Evolutionary conservation across 2,797 vertebrate species (phyloP).

Genomic region (Dendrocincla tyrannina): DNA sequence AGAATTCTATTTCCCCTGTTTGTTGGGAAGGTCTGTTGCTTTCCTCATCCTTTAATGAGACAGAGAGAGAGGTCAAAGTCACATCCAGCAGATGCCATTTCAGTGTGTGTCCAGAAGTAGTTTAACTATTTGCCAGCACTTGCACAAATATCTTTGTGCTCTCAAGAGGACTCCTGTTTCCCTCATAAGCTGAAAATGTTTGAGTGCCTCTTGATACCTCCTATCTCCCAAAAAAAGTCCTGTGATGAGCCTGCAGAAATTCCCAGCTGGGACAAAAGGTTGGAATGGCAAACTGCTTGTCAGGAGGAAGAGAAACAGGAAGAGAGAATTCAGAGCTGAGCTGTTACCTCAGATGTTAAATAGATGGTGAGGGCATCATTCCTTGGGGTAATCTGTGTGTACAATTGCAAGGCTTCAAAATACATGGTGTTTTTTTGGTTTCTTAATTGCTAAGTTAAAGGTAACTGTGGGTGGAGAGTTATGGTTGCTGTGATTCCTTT

Average conservation of each 20-base stretch:
- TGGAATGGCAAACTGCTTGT: not conserved
- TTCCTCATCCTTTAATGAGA: not conserved
- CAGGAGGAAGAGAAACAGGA: not conserved
- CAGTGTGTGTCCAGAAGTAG: not conserved
- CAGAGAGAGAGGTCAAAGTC: conserved; percentile 33
- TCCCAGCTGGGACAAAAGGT: not conserved
- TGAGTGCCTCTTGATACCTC: not conserved
- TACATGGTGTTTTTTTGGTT: fast-evolving
- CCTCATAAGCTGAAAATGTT: not conserved
- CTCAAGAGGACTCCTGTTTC: not conserved
- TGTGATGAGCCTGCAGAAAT: not conserved
- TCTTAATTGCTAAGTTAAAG: not conserved
- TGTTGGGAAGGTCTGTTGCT: not conserved
- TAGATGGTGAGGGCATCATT: not conserved
- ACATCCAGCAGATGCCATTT: conserved; percentile 10
- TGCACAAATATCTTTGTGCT: not conserved
- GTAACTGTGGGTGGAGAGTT: not conserved
- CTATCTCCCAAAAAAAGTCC: not conserved
- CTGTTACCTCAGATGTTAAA: not conserved
- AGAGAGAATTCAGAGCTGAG: not conserved
- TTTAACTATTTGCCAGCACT: conserved; percentile 18
- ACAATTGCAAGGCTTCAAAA: not conserved
- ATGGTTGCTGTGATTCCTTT: not conserved
- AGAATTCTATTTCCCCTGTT: not conserved
- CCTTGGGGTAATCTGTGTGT: not conserved